phyloP scores from a whole-genome alignment of 2,113 vertebrate genomes.

The Tachuris rubrigastra region DNA sequence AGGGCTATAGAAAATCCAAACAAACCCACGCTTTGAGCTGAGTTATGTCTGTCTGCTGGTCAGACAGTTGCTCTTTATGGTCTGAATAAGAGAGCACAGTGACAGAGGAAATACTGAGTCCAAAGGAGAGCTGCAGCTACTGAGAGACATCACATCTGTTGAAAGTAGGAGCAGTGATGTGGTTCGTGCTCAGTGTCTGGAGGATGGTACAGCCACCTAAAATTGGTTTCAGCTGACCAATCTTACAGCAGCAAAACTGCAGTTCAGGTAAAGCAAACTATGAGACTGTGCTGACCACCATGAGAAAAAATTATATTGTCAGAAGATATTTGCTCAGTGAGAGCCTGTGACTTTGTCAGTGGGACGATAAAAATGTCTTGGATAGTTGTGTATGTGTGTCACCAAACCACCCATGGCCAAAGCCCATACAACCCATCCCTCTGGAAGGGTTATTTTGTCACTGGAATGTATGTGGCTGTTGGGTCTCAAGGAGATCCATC shows the following conservation, averaged over 20 bases:
- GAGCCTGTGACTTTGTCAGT: neutral
- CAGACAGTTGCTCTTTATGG: neutral
- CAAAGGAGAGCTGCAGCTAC: neutral
- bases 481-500: neutral
- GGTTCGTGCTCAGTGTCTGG: neutral
- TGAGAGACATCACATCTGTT: neutral
- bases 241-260: neutral
- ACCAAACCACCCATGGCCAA: neutral
- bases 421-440: too few species aligned
- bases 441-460: neutral
- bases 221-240: neutral
- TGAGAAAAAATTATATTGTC: neutral
- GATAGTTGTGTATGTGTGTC: accelerated
- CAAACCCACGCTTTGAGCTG: neutral
- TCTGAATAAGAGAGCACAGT: neutral
- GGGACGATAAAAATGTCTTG: neutral
- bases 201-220: neutral
- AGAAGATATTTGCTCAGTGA: accelerated
- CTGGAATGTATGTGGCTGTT: neutral
- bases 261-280: neutral
- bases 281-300: neutral
- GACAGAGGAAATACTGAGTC: neutral
- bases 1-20: neutral
- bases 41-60: neutral
- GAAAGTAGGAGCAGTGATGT: neutral